Conservation (phyloP, 2,797 vertebrate species). For the Odontamblyopus rebecca region DNA sequence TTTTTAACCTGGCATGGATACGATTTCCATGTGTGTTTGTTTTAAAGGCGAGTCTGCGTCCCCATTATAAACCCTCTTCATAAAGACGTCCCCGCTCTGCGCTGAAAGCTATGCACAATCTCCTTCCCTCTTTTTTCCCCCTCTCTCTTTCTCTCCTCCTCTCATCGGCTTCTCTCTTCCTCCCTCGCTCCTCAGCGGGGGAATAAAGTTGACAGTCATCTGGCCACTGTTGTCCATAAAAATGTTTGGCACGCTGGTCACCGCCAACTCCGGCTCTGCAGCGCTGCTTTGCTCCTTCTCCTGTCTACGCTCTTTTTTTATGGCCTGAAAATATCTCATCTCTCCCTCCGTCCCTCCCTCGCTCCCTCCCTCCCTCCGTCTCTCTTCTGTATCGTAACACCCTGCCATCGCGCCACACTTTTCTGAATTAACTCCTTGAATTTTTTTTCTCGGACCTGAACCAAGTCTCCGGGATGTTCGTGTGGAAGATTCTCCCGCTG, state of each 20-base stretch:
- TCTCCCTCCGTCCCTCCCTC: neutral
- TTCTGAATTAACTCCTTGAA: constrained; percentile 59
- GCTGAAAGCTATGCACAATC: constrained; percentile 12
- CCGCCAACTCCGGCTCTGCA: constrained; percentile 12
- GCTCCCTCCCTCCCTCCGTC: neutral
- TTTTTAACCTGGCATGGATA: too few species aligned
- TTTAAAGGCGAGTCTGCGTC: neutral
- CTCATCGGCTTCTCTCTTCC: constrained; percentile 1
- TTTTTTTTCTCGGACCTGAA: constrained; percentile 45
- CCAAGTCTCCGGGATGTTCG: constrained; percentile 31
- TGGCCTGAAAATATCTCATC: constrained; percentile 29
- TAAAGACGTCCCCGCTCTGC: constrained; percentile 23
- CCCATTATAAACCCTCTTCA: constrained; percentile 9
- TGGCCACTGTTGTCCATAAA: constrained; percentile 26
- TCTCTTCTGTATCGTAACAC: constrained; percentile 19
- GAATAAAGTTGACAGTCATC: constrained; percentile 33
- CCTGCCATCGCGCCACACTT: constrained; percentile 29
- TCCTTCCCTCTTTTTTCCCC: neutral
- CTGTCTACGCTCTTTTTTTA: constrained; percentile 22
- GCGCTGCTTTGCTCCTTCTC: constrained; percentile 28
- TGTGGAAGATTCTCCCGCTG: constrained; percentile 36
- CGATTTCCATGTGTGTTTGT: neutral
- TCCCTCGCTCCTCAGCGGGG: constrained; percentile 10
- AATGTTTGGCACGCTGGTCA: constrained; percentile 20
- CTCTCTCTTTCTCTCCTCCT: neutral